Evolutionary conservation across 2,113 vertebrate species (phyloP).

Genomic region (Meriones unguiculatus): DNA sequence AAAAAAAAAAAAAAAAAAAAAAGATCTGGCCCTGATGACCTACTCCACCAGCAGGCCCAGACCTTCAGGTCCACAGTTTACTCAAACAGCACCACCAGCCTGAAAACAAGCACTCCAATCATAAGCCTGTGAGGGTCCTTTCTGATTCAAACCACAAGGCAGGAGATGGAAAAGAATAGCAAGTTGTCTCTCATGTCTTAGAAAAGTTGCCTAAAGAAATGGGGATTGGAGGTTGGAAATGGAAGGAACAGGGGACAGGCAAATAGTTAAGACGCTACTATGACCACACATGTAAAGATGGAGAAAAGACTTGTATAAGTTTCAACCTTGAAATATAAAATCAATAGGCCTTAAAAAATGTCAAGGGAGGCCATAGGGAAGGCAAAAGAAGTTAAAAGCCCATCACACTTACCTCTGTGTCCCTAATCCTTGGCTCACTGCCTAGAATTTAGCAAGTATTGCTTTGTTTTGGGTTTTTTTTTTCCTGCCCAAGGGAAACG

Average conservation of each 20-base stretch:
- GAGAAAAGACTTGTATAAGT: neutral
- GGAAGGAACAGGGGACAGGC: neutral
- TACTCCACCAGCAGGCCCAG: neutral
- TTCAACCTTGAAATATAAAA: constrained; percentile 53
- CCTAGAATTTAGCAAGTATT: constrained; percentile 43
- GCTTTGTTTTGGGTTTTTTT: constrained; percentile 5
- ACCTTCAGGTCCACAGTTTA: neutral
- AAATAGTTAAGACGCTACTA: neutral
- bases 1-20: no score
- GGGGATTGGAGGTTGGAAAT: neutral
- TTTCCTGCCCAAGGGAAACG: constrained; percentile 65
- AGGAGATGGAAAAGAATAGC: neutral
- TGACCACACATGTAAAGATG: neutral
- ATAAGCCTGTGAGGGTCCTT: neutral
- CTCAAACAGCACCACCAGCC: neutral
- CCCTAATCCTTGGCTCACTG: neutral
- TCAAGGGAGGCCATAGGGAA: neutral
- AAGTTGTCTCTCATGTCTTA: neutral
- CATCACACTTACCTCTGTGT: neutral
- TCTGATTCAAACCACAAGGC: neutral
- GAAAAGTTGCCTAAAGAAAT: constrained; percentile 6
- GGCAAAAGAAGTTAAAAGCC: neutral
- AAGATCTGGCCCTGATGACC: neutral
- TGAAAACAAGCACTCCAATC: neutral
- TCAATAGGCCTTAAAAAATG: constrained; percentile 20